Base-by-base conservation (phyloP, 2,113 vertebrate species). In the Megaleporinus macrocephalus region DNA sequence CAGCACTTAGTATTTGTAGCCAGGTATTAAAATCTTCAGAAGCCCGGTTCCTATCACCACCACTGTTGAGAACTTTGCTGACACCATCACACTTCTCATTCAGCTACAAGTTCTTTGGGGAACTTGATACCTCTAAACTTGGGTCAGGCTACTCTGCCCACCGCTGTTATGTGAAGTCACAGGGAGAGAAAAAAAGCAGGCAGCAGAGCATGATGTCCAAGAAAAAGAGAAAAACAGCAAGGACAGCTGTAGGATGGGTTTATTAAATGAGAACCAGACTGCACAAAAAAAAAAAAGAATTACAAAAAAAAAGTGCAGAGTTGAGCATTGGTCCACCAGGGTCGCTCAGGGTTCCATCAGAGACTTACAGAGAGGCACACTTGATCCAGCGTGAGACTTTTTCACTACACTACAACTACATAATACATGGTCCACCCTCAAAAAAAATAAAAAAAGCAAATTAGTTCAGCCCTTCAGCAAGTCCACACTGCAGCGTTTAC, bases 241-340 rank as follows among this genome's bases (percentile, higher is more conserved):
- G 86, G 86, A 84, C 82, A 62, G 79, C 81, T 83, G 78, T 70
- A 82, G 47, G 78, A 80, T 27, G 63, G 47, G 68, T 89, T 78
- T 81, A 55, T 82, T 86, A 79, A 86, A 89, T 80, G 66, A 83
- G 86, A 88, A 84, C 81, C 83, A 90, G 85, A 87, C 78, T 20
- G 26, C 79, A 89, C 86, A 91, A 83, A 88, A 76, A 71, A 66
- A 36, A 27, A 16, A 13, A 61, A 76, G 13, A 13, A 10, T 10
- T 13, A 10, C 9, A 55, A 55, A 55, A 55, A 18, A 44, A 44
- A n/a, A 14, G 6, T 16, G 12, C 41, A 24, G 33, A 24, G 24
- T 18, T n/a, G 26, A 51, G 76, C 41, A 18, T 62, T 55, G 33
- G 65, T 78, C 36, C 22, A 36, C 27, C 33, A 49, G 51, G 11